Evolutionary conservation across 1,140 invertebrate species (phyloP).

Genomic region (Hyposmocoma kahamanoa): DNA sequence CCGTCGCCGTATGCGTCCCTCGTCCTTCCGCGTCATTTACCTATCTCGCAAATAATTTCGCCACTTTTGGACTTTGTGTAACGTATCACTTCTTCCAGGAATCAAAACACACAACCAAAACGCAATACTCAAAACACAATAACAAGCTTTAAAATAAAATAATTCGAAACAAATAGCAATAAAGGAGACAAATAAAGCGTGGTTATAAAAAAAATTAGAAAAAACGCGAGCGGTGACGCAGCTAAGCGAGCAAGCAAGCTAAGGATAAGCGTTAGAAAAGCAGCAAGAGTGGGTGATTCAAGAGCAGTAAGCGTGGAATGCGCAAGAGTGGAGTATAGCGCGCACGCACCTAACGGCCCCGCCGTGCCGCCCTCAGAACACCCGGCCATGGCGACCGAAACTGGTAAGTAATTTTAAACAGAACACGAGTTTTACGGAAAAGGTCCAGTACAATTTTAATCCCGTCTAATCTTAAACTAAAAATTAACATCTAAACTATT

Average conservation of each 20-base stretch:
- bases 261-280: neutral
- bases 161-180: too few species aligned
- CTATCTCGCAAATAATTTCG: too few species aligned
- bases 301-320: constrained; percentile 58
- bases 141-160: constrained; percentile 2
- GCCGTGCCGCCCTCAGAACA: constrained; percentile 65
- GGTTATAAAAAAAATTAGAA: neutral
- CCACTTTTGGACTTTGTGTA: too few species aligned
- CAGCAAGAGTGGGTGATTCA: constrained; percentile 50
- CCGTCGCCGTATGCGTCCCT: too few species aligned
- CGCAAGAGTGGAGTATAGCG: constrained; percentile 53
- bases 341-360: constrained; percentile 26
- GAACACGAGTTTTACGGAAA: too few species aligned
- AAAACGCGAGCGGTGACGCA: neutral
- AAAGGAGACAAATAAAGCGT: too few species aligned
- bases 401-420: constrained; percentile 41
- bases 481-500: too few species aligned
- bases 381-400: constrained; percentile 70
- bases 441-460: too few species aligned
- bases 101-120: constrained; percentile 2
- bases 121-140: constrained; percentile 4
- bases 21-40: too few species aligned
- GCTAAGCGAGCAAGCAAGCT: neutral
- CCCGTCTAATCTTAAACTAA: too few species aligned
- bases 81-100: constrained; percentile 3